Evolutionary conservation across 2,888 invertebrate species (phyloP).

Genomic region (Metacarcinus magister): DNA sequence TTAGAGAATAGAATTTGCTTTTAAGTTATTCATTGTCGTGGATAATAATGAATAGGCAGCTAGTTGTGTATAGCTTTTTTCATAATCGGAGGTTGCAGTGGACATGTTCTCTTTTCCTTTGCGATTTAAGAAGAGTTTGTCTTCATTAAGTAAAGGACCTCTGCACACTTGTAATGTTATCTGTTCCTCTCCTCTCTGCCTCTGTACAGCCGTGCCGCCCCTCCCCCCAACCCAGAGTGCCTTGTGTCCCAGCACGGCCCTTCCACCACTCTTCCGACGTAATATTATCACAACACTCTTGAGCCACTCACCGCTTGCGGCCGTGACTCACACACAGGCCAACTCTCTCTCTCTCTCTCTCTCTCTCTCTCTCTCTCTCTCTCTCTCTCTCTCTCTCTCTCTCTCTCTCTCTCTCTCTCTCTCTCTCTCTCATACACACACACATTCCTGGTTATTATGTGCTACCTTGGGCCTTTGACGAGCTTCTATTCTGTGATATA

Average conservation of each 20-base stretch:
- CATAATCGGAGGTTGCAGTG: background rate
- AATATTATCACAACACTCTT: conserved; percentile 9
- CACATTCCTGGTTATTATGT: background rate
- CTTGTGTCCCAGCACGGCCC: conserved; percentile 12
- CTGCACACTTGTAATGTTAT: background rate
- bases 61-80: conserved; percentile 15
- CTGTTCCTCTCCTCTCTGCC: background rate
- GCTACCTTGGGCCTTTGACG: conserved; percentile 14
- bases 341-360: conserved; percentile 30
- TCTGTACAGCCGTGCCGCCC: background rate
- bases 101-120: too few species aligned
- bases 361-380: background rate
- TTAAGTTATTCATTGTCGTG: background rate
- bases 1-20: background rate
- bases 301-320: background rate
- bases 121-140: background rate
- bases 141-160: background rate
- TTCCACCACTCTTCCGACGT: background rate
- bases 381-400: conserved; percentile 22
- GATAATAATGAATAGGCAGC: background rate
- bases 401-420: background rate
- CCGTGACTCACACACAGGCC: background rate
- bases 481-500: conserved; percentile 44
- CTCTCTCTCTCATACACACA: background rate
- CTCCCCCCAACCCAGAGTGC: conserved; percentile 6